Base-by-base conservation (phyloP, 2,113 vertebrate genomes). In the Elachura formosa region DNA sequence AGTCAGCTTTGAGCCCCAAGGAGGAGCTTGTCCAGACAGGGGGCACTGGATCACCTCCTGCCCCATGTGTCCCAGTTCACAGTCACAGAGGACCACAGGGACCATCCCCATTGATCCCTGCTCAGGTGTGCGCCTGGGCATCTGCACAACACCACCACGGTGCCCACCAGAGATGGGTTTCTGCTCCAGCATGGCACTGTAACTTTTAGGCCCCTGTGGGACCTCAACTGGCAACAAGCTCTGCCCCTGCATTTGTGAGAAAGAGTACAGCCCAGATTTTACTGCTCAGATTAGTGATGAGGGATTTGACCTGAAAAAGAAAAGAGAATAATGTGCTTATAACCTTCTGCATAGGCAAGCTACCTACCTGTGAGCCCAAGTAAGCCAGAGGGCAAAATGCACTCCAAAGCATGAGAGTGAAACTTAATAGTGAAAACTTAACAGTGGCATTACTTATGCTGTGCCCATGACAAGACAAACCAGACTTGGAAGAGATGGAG, bases 321-420 rank as follows among this genome's bases (percentile, higher is more conserved):
- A 48, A 43, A 46, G 33, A 33, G 24, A 31, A 36, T 49, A 40
- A 38, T 51, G 58, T 20, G 56, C 33, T 69, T 7, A 2, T 0
- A 3, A 45, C 16, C 41, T 62, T 11, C 36, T 45, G 10, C 23
- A 26, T 21, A 61, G 21, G 31, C 18, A 41, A 48, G 24, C 40
- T 69, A 71, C 54, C 63, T 23, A 62, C 25, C 25, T 22, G 40
- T 4, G 5, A 71, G 13, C 5, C 4, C 2, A 3, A 0, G 3
- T 24, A 38, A 75, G 62, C 22, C 1, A 0, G 12, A 72, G 28
- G 15, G 69, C 5, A 11, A 33, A 2, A 1, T 33, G 36, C 5
- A 1, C 29, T 66, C 23, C 2, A 3, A 29, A 76, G 54, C 6
- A 2, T 0, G 0, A n/a, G 4, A 5, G n/a, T n/a, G n/a, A n/a